Percentiles rank a stretch among this genome's conserved stretches.
Conservation (phyloP, 2,888 invertebrate species). For the Cataglyphis rosenhaueri region DNA sequence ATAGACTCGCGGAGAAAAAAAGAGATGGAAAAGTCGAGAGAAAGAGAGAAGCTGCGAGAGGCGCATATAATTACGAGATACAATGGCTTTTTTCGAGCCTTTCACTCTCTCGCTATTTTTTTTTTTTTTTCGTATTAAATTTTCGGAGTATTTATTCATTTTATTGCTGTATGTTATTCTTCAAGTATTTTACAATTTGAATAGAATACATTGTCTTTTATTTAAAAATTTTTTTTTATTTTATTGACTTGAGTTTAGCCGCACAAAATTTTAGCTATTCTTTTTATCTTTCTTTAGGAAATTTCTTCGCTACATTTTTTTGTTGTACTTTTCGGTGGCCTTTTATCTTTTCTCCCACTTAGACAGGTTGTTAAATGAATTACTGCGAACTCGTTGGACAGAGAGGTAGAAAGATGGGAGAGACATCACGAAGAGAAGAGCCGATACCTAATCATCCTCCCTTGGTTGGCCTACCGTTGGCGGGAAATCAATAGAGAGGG, state of each 20-base stretch:
- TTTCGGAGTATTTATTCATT: neutral
- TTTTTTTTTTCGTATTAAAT: neutral
- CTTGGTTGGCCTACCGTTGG: constrained; percentile 76
- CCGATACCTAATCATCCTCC: constrained; percentile 80
- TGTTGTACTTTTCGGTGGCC: neutral
- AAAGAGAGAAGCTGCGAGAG: neutral
- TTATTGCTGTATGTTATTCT: neutral
- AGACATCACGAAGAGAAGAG: constrained; percentile 60
- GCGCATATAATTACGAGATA: neutral
- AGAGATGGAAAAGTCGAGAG: constrained; percentile 19
- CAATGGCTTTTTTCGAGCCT: neutral
- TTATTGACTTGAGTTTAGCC: neutral
- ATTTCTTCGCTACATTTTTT: neutral
- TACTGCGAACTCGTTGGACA: constrained; percentile 60
- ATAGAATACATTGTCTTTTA: neutral
- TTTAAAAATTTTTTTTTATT: neutral
- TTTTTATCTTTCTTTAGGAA: neutral
- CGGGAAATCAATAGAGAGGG: constrained; percentile 75
- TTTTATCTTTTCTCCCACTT: constrained; percentile 29
- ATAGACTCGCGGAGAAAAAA: neutral
- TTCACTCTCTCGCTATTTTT: constrained; percentile 10
- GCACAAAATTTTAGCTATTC: neutral
- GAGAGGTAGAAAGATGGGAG: constrained; percentile 45
- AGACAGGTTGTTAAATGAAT: constrained; percentile 64
- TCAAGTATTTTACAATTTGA: neutral